phyloP scores from a whole-genome alignment of 2,113 vertebrate genomes.

The Ptilonorhynchus violaceus region DNA sequence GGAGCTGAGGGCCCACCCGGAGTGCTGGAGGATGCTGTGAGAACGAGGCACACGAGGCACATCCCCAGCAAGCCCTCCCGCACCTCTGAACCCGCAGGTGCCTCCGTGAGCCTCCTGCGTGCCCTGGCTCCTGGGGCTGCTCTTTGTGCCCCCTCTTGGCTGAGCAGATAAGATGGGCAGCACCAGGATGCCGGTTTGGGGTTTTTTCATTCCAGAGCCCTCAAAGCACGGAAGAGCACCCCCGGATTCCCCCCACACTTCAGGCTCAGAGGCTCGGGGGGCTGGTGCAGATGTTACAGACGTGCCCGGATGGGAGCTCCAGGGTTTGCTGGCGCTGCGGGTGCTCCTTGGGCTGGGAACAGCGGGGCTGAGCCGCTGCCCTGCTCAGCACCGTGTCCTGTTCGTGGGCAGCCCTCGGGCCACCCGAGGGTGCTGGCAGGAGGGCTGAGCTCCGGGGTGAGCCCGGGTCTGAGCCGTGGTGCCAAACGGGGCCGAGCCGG shows the following conservation, averaged over 20 bases:
- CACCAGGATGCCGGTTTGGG: neutral
- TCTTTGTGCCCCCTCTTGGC: neutral
- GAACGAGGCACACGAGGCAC: neutral
- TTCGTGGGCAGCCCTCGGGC: neutral
- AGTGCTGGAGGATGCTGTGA: neutral
- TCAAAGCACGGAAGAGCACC: neutral
- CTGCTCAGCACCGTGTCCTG: neutral
- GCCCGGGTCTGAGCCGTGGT: fast-evolving
- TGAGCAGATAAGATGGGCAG: neutral
- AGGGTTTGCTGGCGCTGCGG: neutral
- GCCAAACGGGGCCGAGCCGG: neutral
- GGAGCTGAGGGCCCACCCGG: neutral
- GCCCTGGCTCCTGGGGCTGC: neutral
- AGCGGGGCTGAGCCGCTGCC: fast-evolving
- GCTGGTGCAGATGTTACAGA: neutral
- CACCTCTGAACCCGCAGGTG: neutral
- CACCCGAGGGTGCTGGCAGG: neutral
- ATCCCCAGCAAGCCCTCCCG: neutral
- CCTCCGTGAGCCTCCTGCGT: neutral
- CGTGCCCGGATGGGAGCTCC: neutral
- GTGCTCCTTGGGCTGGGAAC: neutral
- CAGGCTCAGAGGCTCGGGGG: neutral
- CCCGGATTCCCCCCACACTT: neutral
- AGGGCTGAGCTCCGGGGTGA: neutral
- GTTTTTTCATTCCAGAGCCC: neutral